These are phyloP conservation scores for Cyclophora punctaria DNA, from an alignment of 2,888 invertebrate genomes.

Conservation along the genomic window DNA sequence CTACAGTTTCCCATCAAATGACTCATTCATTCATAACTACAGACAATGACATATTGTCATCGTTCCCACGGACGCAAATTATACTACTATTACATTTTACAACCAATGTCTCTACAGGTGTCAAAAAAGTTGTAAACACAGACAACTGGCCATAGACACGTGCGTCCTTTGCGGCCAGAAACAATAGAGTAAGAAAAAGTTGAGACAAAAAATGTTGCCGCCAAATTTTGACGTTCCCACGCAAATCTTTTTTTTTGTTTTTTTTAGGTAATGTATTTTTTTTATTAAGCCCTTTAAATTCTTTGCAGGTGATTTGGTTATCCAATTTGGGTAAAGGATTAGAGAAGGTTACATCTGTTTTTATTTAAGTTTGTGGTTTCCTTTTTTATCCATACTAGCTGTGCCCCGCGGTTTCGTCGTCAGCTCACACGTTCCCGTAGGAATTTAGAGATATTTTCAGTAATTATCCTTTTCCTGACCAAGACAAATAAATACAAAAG, in stretches of 20 bases:
- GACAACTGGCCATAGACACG: constrained; percentile 60
- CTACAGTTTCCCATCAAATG: constrained; percentile 4
- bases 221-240: constrained; percentile 51
- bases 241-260: constrained; percentile 16
- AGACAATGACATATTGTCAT: constrained; percentile 17
- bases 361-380: background rate
- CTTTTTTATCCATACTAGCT: no score
- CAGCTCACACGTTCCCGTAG: no score
- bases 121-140: constrained; percentile 50
- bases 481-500: no score
- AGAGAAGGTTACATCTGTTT: constrained; percentile 9
- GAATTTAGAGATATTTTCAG: no score
- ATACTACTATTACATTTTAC: constrained; percentile 34
- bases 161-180: constrained; percentile 64
- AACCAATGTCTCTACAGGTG: constrained; percentile 66
- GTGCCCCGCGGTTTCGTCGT: no score
- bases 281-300: background rate
- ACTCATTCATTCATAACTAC: constrained; percentile 1
- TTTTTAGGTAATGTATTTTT: background rate
- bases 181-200: constrained; percentile 52
- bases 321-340: constrained; percentile 10
- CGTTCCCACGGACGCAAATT: constrained; percentile 43
- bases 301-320: constrained; percentile 7
- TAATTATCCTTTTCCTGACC: no score
- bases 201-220: constrained; percentile 34